Percentiles rank a stretch among this genome's conserved stretches.
phyloP scores from a whole-genome alignment of 2,888 invertebrate species.

The Plutella xylostella region DNA sequence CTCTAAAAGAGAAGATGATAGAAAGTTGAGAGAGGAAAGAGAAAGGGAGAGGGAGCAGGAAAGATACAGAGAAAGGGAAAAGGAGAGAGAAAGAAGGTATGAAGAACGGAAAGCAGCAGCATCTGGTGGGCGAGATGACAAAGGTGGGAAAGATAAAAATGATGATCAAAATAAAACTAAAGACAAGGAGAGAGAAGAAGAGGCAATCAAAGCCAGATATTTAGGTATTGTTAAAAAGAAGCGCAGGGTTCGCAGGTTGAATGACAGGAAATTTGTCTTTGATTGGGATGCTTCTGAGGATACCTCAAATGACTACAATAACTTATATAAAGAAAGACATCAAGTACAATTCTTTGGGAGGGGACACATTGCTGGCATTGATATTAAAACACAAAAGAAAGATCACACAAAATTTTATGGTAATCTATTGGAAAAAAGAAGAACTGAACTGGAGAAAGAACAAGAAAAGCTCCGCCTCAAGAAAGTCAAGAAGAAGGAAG shows the following conservation, averaged over 20 bases:
- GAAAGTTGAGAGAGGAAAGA: conserved; percentile 46
- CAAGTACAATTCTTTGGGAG: conserved; percentile 98
- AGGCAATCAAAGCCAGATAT: conserved; percentile 96
- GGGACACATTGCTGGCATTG: conserved; percentile 98
- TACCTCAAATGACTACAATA: conserved; percentile 97
- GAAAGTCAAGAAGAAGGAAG: conserved; percentile 94
- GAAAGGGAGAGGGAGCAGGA: conserved; percentile 57
- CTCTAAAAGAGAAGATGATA: conserved; percentile 57
- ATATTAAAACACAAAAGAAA: conserved; percentile 94
- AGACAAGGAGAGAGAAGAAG: conserved; percentile 92
- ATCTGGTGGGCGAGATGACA: conserved; percentile 42
- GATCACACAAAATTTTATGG: conserved; percentile 98
- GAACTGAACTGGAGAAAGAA: conserved; percentile 96
- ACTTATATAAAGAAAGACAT: conserved; percentile 95
- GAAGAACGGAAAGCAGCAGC: conserved; percentile 64
- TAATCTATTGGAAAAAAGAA: conserved; percentile 91
- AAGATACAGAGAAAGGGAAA: conserved; percentile 73
- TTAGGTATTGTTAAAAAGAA: conserved; percentile 94
- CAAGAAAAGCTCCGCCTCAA: conserved; percentile 94
- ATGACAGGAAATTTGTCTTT: conserved; percentile 99
- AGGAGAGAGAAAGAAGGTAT: conserved; percentile 58
- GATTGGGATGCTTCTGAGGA: conserved; percentile 99
- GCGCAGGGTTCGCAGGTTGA: conserved; percentile 89
- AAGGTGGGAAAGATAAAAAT: conserved; percentile 54
- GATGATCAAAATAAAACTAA: conserved; percentile 72